Conservation (phyloP, 2,888 invertebrate species). For the Agonopterix arenella region DNA sequence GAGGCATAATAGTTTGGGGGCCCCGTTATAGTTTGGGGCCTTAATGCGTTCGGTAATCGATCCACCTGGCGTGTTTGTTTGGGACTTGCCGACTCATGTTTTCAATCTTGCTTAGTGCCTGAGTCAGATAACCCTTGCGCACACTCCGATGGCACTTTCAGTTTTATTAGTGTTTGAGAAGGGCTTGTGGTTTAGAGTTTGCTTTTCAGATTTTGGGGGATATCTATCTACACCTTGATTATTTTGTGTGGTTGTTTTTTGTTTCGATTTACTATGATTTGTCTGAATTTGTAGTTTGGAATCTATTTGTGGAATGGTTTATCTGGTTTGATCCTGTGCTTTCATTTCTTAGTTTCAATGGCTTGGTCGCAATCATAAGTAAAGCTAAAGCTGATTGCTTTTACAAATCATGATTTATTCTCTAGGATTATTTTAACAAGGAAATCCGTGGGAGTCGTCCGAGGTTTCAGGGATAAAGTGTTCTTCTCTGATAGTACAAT, state of each 20-base stretch:
- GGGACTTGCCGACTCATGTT: constrained; percentile 36
- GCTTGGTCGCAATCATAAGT: no score
- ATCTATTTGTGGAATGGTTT: no score
- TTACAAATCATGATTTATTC: no score
- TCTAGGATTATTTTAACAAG: no score
- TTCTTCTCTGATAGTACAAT: no score
- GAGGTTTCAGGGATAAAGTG: no score
- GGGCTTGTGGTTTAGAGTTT: constrained; percentile 6
- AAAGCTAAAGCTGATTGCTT: no score
- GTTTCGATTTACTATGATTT: neutral
- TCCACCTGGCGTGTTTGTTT: constrained; percentile 37
- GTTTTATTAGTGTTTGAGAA: constrained; percentile 34
- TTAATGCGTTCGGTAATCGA: constrained; percentile 25
- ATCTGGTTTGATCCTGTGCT: no score
- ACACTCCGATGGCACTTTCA: constrained; percentile 19
- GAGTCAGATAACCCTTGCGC: constrained; percentile 2
- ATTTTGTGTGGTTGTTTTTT: neutral
- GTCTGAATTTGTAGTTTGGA: no score
- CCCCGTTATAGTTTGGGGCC: constrained; percentile 6
- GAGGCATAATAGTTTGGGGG: neutral
- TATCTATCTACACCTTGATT: constrained; percentile 5
- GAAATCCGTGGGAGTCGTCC: no score
- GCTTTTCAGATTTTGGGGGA: constrained; percentile 4
- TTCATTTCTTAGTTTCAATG: no score
- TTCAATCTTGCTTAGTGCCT: constrained; percentile 25